Evolutionary conservation across 2,797 vertebrate genomes (phyloP).

Genomic region (Taeniopygia guttata): DNA sequence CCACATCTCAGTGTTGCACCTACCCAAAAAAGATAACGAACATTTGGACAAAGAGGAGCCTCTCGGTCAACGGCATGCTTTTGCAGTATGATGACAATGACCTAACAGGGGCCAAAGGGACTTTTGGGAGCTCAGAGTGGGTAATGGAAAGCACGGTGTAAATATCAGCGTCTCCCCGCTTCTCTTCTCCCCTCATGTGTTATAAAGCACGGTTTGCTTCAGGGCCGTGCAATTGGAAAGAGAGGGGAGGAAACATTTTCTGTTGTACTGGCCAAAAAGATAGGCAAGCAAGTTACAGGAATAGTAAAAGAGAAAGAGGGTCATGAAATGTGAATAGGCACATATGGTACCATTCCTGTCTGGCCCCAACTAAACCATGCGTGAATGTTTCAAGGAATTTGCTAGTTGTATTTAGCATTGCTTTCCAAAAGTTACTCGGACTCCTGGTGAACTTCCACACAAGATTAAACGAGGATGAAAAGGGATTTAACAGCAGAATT

Average conservation of each 20-base stretch:
- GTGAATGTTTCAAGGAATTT: conserved; percentile 52
- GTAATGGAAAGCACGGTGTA: conserved; percentile 98
- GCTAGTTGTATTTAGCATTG: conserved; percentile 44
- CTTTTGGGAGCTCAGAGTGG: conserved; percentile 91
- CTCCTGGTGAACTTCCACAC: conserved; percentile 18
- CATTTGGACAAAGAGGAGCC: conserved; percentile 98
- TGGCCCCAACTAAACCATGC: neutral
- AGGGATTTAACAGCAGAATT: conserved; percentile 17
- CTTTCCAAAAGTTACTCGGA: conserved; percentile 38
- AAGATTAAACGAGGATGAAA: conserved; percentile 26
- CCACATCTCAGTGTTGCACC: conserved; percentile 81
- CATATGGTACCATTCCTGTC: conserved; percentile 19
- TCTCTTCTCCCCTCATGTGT: neutral
- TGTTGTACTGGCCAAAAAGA: conserved; percentile 21
- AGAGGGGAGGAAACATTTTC: neutral
- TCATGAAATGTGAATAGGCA: conserved; percentile 40
- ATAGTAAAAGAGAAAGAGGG: neutral
- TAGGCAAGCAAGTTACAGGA: neutral
- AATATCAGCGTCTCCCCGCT: conserved; percentile 44
- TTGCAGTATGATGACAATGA: conserved; percentile 92
- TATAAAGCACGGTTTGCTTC: conserved; percentile 6
- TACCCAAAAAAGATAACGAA: conserved; percentile 91
- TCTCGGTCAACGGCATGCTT: conserved; percentile 97
- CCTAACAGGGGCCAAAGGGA: conserved; percentile 79
- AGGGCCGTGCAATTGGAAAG: conserved; percentile 1